These are phyloP conservation scores for Eremobia ochroleuca DNA, from an alignment of 2,888 invertebrate genomes.

Conservation along the genomic window DNA sequence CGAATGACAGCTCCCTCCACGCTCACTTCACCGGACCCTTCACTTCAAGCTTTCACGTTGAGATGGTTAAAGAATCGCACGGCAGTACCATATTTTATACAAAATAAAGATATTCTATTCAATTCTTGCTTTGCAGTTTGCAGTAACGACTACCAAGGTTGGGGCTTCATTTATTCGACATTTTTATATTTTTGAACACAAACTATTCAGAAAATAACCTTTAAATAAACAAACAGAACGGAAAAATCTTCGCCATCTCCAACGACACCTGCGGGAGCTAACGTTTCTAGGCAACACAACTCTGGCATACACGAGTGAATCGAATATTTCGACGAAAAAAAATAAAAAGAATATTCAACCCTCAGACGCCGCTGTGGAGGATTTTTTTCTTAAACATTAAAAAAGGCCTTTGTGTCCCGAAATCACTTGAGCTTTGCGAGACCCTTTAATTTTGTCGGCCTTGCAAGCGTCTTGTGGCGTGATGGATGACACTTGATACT, in stretches of 20 bases:
- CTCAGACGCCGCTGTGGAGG: slow-evolving; percentile 9
- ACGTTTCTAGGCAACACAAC: not conserved
- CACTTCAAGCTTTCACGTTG: too few species aligned
- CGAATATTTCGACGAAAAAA: slow-evolving; percentile 16
- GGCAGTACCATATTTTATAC: not conserved
- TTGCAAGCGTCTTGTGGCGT: slow-evolving; percentile 52
- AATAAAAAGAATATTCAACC: slow-evolving; percentile 1
- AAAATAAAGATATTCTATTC: not conserved
- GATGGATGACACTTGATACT: slow-evolving; percentile 58
- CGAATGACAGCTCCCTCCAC: too few species aligned
- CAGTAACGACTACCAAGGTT: not conserved
- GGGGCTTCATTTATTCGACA: not conserved
- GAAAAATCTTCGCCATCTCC: not conserved
- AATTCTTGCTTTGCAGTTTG: too few species aligned
- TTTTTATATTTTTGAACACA: not conserved
- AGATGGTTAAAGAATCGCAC: too few species aligned
- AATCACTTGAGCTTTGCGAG: slow-evolving; percentile 62
- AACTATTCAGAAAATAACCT: not conserved
- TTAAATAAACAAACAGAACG: slow-evolving; percentile 9
- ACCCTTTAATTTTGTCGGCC: slow-evolving; percentile 58
- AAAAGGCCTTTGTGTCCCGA: slow-evolving; percentile 47
- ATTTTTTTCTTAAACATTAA: slow-evolving; percentile 53
- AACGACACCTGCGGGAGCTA: not conserved
- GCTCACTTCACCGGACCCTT: too few species aligned
- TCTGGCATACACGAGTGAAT: not conserved